phyloP scores from a whole-genome alignment of 2,888 invertebrate species.

The Vandiemenella viatica region DNA sequence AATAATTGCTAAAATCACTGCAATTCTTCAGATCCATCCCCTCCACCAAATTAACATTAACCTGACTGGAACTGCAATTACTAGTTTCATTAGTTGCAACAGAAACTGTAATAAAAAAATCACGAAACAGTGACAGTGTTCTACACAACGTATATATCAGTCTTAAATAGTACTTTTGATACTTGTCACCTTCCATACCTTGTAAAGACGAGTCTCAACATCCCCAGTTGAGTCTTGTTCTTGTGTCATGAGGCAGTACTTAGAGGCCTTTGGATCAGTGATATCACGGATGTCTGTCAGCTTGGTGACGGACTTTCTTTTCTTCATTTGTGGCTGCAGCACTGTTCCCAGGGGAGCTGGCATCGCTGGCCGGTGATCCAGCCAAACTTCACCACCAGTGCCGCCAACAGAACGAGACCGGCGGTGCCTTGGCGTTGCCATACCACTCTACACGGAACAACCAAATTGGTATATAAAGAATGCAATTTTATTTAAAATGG shows the following conservation, averaged over 20 bases:
- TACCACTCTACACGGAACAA: background rate
- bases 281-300: slow-evolving; percentile 65
- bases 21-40: too few species aligned
- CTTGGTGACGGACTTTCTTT: slow-evolving; percentile 70
- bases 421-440: slow-evolving; percentile 40
- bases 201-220: slow-evolving; percentile 81
- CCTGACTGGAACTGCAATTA: too few species aligned
- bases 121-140: too few species aligned
- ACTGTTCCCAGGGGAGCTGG: slow-evolving; percentile 77
- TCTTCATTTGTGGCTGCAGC: slow-evolving; percentile 67
- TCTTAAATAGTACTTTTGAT: too few species aligned
- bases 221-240: slow-evolving; percentile 85
- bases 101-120: too few species aligned
- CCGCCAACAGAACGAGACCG: slow-evolving; percentile 66
- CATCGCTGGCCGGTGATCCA: slow-evolving; percentile 74
- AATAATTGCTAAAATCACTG: too few species aligned
- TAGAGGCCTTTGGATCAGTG: slow-evolving; percentile 51
- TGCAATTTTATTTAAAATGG: too few species aligned
- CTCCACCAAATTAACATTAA: too few species aligned
- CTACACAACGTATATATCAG: too few species aligned
- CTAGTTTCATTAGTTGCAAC: too few species aligned
- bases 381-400: slow-evolving; percentile 59
- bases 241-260: slow-evolving; percentile 87
- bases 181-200: slow-evolving; percentile 41
- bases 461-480: too few species aligned